These are phyloP conservation scores for Hippasteria phrygiana DNA, from an alignment of 53 echinoderm and acorn worm genomes.

Conservation along the genomic window DNA sequence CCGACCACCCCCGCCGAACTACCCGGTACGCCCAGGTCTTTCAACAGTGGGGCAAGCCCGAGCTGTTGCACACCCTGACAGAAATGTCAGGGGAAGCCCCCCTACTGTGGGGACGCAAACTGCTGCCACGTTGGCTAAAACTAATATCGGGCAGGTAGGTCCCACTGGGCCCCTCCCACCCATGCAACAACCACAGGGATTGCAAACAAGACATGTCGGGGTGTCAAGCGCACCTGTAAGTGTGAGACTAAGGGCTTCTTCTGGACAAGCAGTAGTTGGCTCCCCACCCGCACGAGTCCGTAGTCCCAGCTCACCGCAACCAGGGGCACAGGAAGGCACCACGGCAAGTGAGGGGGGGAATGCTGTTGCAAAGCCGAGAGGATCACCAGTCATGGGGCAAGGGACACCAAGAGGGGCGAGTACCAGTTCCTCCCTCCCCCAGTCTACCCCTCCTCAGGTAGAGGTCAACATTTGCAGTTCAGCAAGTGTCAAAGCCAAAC, in stretches of 20 bases:
- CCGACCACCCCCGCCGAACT: constrained; percentile 47
- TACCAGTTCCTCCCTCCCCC: background rate
- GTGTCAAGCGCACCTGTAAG: constrained; percentile 35
- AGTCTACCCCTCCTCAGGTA: constrained; percentile 41
- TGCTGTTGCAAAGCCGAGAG: constrained; percentile 1
- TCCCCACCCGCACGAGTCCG: constrained; percentile 53
- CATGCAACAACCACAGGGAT: constrained; percentile 8
- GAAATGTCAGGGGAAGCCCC: constrained; percentile 65
- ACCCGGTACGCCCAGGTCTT: constrained; percentile 37
- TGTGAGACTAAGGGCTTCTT: constrained; percentile 23
- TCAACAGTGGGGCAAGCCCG: constrained; percentile 42
- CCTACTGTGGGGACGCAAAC: constrained; percentile 67
- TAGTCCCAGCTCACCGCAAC: constrained; percentile 57
- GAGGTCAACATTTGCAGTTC: constrained; percentile 36
- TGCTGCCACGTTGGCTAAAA: constrained; percentile 39
- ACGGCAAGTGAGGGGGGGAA: background rate
- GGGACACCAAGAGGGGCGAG: constrained; percentile 3
- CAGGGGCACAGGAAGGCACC: constrained; percentile 33
- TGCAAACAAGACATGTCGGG: constrained; percentile 10
- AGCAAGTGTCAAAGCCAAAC: constrained; percentile 74
- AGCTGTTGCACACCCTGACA: constrained; percentile 41
- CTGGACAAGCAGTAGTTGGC: constrained; percentile 45
- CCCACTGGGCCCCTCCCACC: background rate
- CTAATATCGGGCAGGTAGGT: constrained; percentile 20
- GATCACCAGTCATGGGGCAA: constrained; percentile 42